Percentiles rank a stretch among this genome's conserved stretches.
phyloP scores from a whole-genome alignment of 1,140 invertebrate species.

The Drosophila novamexicana region DNA sequence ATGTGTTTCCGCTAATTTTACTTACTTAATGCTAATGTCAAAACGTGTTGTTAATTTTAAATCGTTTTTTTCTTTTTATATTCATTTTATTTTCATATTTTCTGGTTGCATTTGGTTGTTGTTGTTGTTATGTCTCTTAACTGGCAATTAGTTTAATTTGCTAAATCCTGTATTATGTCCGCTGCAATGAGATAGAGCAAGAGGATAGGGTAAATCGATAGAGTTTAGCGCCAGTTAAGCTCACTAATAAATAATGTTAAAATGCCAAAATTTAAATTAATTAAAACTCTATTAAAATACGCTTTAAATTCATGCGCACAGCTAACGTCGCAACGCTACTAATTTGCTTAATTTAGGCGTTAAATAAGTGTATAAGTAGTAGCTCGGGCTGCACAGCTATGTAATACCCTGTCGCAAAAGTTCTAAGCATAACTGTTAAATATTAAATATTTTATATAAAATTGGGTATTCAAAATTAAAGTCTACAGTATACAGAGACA shows the following conservation, averaged over 20 bases:
- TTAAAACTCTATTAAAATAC: slow-evolving; percentile 51
- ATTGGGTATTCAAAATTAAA: no score
- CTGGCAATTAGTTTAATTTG: slow-evolving; percentile 80
- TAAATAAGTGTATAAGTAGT: background rate
- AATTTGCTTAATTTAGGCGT: slow-evolving; percentile 40
- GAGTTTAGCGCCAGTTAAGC: slow-evolving; percentile 59
- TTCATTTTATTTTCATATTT: slow-evolving; percentile 17
- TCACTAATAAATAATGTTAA: slow-evolving; percentile 68
- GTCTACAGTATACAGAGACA: no score
- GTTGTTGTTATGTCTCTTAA: slow-evolving; percentile 48
- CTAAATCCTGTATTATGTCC: slow-evolving; percentile 81
- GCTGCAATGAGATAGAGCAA: slow-evolving; percentile 56
- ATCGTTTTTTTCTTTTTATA: slow-evolving; percentile 11
- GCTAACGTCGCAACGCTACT: slow-evolving; percentile 38
- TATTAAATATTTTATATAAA: no score
- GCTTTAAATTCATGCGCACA: slow-evolving; percentile 25
- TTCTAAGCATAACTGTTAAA: no score
- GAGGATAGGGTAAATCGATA: slow-evolving; percentile 47
- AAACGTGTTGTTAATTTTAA: slow-evolving; percentile 50
- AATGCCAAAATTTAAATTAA: slow-evolving; percentile 74
- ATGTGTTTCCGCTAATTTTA: slow-evolving; percentile 40
- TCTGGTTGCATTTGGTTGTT: slow-evolving; percentile 21
- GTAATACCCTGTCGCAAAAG: background rate
- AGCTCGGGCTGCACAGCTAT: background rate
- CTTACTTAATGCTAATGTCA: slow-evolving; percentile 72